Evolutionary conservation across 1,140 invertebrate genomes (phyloP).

Genomic region (Ridgeia piscesae): DNA sequence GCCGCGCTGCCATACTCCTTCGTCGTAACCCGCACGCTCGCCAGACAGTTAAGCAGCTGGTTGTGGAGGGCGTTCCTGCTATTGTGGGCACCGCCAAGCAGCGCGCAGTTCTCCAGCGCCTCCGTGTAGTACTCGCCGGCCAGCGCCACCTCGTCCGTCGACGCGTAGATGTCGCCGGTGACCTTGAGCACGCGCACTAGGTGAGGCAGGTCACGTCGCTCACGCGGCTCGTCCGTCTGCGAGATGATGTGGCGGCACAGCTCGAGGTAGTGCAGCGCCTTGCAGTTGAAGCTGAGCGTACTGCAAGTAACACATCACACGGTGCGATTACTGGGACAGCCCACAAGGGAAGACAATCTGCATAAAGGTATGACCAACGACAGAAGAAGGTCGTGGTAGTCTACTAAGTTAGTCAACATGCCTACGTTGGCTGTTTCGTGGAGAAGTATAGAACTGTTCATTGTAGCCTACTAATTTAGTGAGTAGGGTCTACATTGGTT

Average conservation of each 20-base stretch:
- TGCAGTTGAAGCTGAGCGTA: conserved; percentile 21
- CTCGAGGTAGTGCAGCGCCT: conserved; percentile 27
- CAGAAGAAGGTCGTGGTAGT: no score
- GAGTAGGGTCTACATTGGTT: no score
- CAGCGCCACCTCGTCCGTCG: not conserved
- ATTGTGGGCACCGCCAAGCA: not conserved
- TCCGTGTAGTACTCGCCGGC: conserved; percentile 12
- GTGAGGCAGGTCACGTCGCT: not conserved
- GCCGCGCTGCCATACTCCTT: conserved; percentile 23
- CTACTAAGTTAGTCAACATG: not conserved
- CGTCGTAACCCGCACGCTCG: conserved; percentile 25
- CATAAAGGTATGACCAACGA: not conserved
- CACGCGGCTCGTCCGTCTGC: not conserved
- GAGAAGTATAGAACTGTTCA: not conserved
- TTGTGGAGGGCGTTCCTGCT: conserved; percentile 24
- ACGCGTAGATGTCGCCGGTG: conserved; percentile 20
- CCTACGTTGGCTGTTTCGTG: not conserved
- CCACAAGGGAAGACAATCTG: not conserved
- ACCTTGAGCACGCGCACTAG: conserved; percentile 15
- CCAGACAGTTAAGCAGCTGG: conserved; percentile 30
- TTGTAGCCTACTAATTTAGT: no score
- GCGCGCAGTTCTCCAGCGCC: not conserved
- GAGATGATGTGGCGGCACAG: conserved; percentile 20
- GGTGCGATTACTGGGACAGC: not conserved
- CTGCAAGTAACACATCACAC: not conserved